phyloP scores from a whole-genome alignment of 2,113 vertebrate species.

The Epinephelus lanceolatus region DNA sequence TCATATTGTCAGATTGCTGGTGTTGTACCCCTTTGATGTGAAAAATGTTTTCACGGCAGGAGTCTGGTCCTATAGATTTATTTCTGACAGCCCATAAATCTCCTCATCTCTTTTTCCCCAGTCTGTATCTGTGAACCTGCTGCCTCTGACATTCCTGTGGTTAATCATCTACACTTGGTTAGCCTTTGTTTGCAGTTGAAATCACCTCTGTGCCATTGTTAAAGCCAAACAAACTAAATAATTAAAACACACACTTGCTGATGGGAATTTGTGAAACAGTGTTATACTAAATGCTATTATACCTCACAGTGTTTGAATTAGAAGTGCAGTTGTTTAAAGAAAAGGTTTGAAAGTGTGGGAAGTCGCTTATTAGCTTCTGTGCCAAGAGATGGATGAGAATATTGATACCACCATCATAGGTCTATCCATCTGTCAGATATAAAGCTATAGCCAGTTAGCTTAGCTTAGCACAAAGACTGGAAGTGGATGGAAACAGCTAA shows the following conservation, averaged over 20 bases:
- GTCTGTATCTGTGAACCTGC: slow-evolving; percentile 35
- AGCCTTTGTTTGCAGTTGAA: slow-evolving; percentile 52
- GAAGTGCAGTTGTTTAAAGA: neutral
- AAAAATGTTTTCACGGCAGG: slow-evolving; percentile 1
- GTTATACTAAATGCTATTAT: neutral
- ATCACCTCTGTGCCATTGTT: slow-evolving; percentile 38
- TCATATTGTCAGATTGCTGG: neutral
- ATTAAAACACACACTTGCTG: neutral
- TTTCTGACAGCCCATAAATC: slow-evolving; percentile 14
- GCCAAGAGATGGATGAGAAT: neutral
- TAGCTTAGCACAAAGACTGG: neutral
- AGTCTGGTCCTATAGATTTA: neutral
- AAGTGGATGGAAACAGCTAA: neutral
- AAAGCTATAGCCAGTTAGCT: neutral
- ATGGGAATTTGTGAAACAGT: slow-evolving; percentile 11
- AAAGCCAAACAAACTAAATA: slow-evolving; percentile 16
- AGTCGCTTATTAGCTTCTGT: neutral
- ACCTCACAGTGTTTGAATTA: neutral
- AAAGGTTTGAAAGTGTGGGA: neutral
- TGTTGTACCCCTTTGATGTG: slow-evolving; percentile 14
- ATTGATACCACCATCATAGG: neutral
- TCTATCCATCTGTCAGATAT: neutral
- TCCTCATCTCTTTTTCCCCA: slow-evolving; percentile 1
- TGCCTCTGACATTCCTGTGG: slow-evolving; percentile 60
- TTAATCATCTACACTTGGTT: slow-evolving; percentile 72